Conservation (phyloP, 1,140 invertebrate genomes). For the Caerostris extrusa region DNA sequence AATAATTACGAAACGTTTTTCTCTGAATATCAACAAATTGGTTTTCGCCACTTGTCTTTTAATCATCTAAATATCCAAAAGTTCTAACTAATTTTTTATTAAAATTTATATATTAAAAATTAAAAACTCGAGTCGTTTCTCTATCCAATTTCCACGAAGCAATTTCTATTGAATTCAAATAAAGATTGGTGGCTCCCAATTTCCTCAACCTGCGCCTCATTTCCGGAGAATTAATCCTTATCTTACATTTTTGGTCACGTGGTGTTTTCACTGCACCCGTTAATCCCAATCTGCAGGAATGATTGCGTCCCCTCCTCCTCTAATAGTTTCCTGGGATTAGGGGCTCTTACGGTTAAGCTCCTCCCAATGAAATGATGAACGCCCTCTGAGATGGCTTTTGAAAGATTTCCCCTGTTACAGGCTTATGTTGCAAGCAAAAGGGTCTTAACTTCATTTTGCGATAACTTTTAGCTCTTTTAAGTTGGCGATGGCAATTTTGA, state of each 20-base stretch:
- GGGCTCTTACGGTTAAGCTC: constrained; percentile 1
- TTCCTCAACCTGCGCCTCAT: background rate
- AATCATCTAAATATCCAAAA: too few species aligned
- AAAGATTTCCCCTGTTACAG: background rate
- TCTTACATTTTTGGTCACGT: constrained; percentile 34
- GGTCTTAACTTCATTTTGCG: background rate
- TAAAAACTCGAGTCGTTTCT: too few species aligned
- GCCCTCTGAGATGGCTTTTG: background rate
- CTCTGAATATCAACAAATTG: too few species aligned
- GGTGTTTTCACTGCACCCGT: constrained; percentile 1
- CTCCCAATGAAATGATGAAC: constrained; percentile 45
- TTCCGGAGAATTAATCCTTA: constrained; percentile 37
- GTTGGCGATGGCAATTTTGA: background rate
- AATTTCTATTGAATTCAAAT: background rate
- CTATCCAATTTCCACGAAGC: too few species aligned
- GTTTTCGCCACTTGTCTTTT: too few species aligned
- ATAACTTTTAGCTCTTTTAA: background rate
- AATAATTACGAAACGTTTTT: too few species aligned
- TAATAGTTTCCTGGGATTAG: constrained; percentile 39
- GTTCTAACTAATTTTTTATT: too few species aligned
- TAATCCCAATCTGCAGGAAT: background rate
- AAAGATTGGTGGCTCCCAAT: background rate
- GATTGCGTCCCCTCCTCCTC: background rate
- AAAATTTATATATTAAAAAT: too few species aligned
- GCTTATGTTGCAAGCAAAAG: background rate